Percentiles rank a stretch among this genome's conserved stretches.
These are phyloP conservation scores for Polymixis lichenea DNA, from an alignment of 2,888 invertebrate species.

Conservation along the genomic window DNA sequence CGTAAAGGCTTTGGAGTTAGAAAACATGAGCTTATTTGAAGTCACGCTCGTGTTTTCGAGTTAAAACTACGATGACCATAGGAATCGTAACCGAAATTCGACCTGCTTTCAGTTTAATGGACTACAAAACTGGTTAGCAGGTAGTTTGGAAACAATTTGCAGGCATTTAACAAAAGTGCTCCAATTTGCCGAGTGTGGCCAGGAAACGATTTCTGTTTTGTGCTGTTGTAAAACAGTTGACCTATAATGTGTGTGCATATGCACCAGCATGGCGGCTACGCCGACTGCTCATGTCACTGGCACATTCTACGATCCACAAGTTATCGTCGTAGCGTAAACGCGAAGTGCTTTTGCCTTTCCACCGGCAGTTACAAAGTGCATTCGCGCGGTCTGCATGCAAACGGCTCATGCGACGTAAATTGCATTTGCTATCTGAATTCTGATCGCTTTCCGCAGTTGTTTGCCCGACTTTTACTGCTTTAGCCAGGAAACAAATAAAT, in stretches of 20 bases:
- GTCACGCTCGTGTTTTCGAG: not conserved
- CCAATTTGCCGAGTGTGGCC: slow-evolving; percentile 22
- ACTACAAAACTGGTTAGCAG: slow-evolving; percentile 53
- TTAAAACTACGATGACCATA: slow-evolving; percentile 1
- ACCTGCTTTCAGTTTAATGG: slow-evolving; percentile 14
- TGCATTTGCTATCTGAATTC: slow-evolving; percentile 54
- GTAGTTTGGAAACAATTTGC: slow-evolving; percentile 44
- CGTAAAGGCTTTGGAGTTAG: not conserved
- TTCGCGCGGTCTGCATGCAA: slow-evolving; percentile 57
- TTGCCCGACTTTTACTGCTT: slow-evolving; percentile 45
- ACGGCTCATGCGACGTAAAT: slow-evolving; percentile 52
- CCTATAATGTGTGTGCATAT: slow-evolving; percentile 1
- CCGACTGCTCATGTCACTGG: slow-evolving; percentile 15
- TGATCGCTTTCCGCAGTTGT: slow-evolving; percentile 42
- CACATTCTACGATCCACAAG: not conserved
- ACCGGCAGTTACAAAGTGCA: slow-evolving; percentile 45
- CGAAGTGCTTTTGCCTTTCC: slow-evolving; percentile 43
- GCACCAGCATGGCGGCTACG: slow-evolving; percentile 3
- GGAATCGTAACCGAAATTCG: slow-evolving; percentile 17
- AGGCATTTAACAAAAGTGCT: slow-evolving; percentile 35
- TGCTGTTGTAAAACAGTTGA: slow-evolving; percentile 18
- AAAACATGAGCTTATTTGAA: not conserved
- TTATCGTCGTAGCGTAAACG: slow-evolving; percentile 8
- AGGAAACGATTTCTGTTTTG: slow-evolving; percentile 23
- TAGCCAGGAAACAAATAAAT: slow-evolving; percentile 39